Evolutionary conservation across 2,113 vertebrate species (phyloP).

Genomic region (Phyllostomus discolor): DNA sequence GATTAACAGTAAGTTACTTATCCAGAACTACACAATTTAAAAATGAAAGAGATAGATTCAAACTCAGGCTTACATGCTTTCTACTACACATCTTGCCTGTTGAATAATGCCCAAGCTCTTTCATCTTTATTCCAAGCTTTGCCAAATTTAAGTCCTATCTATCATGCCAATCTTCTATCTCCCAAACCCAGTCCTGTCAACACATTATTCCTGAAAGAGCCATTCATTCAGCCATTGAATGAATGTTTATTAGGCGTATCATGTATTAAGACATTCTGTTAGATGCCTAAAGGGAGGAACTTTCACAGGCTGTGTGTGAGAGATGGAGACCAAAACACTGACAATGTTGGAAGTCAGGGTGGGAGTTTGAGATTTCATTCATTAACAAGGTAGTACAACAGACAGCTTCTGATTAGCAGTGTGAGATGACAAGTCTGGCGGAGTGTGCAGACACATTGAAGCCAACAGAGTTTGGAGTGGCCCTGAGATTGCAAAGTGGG

Average conservation of each 20-base stretch:
- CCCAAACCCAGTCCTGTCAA: conserved; percentile 1
- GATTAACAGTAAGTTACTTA: not conserved
- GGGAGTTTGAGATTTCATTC: not conserved
- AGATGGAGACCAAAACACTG: not conserved
- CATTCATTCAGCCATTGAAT: not conserved
- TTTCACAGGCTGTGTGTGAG: not conserved
- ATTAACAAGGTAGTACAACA: not conserved
- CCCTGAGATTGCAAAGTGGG: not conserved
- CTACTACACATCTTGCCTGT: not conserved
- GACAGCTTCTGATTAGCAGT: not conserved
- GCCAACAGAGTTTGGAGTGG: not conserved
- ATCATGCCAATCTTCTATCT: not conserved
- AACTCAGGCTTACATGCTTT: not conserved
- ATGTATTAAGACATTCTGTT: not conserved
- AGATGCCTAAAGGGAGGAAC: not conserved
- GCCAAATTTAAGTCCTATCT: conserved; percentile 10
- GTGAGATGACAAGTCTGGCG: not conserved
- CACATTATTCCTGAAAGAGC: conserved; percentile 9
- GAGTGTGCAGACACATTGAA: not conserved
- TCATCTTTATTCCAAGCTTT: not conserved
- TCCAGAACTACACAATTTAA: not conserved
- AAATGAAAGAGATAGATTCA: not conserved
- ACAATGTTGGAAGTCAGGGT: not conserved
- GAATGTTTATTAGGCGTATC: not conserved
- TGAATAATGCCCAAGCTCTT: conserved; percentile 18